Evolutionary conservation across 2,888 invertebrate genomes (phyloP).

Genomic region (Eupithecia pulchellata): DNA sequence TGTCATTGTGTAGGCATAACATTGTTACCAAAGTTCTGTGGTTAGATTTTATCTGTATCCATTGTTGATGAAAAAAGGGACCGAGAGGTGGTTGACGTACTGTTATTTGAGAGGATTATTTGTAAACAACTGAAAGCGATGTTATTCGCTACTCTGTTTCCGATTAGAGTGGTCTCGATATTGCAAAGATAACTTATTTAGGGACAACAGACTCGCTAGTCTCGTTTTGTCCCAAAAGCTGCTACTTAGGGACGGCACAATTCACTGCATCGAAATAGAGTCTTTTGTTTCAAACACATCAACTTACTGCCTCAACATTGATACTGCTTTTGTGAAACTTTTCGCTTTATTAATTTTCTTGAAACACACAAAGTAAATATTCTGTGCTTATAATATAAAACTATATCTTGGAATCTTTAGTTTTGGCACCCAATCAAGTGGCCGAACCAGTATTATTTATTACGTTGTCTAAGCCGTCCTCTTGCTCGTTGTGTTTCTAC

Average conservation of each 20-base stretch:
- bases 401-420: too few species aligned
- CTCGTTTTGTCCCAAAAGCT: neutral
- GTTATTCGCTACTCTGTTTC: constrained; percentile 8
- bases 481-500: too few species aligned
- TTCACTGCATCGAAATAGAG: neutral
- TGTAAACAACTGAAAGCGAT: constrained; percentile 21
- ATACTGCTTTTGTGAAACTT: too few species aligned
- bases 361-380: too few species aligned
- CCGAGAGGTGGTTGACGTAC: constrained; percentile 32
- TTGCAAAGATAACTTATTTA: constrained; percentile 1
- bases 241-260: neutral
- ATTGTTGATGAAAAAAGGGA: constrained; percentile 44
- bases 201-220: neutral
- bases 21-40: constrained; percentile 43
- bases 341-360: too few species aligned
- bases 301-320: neutral
- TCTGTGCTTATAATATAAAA: too few species aligned
- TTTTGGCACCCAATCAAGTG: too few species aligned
- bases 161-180: constrained; percentile 3
- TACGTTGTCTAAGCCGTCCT: too few species aligned
- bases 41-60: constrained; percentile 45
- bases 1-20: constrained; percentile 41
- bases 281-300: neutral
- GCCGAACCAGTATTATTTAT: too few species aligned
- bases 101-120: constrained; percentile 34